A percentile compares a stretch with the other conserved stretches of the same genome.
phyloP scores from a whole-genome alignment of 2,888 invertebrate genomes.

The Podabrus alpinus region DNA sequence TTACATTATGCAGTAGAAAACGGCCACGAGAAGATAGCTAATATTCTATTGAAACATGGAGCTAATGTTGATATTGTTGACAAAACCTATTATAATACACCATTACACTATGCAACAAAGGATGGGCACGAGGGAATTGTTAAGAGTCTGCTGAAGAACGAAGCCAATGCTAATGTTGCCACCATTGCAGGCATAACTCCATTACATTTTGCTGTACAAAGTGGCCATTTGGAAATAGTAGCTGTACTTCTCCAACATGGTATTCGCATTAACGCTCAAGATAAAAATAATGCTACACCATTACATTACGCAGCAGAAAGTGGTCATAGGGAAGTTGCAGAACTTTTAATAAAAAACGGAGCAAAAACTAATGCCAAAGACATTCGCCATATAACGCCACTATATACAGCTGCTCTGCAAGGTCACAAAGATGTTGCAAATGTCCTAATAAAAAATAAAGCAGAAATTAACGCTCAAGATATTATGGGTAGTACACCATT shows the following conservation, averaged over 20 bases:
- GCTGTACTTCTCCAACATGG: background rate
- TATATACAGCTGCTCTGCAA: background rate
- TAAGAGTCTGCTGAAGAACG: background rate
- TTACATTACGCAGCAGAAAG: background rate
- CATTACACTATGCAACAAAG: background rate
- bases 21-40: background rate
- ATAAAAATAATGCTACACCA: background rate
- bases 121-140: background rate
- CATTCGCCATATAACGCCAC: background rate
- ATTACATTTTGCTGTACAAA: background rate
- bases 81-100: background rate
- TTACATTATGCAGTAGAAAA: background rate
- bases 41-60: background rate
- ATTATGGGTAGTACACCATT: background rate
- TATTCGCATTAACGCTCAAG: background rate
- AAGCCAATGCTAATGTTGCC: background rate
- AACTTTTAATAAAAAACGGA: background rate
- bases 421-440: background rate
- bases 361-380: background rate
- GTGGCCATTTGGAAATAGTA: background rate
- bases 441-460: background rate
- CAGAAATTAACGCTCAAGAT: background rate
- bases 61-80: background rate
- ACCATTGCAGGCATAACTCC: background rate
- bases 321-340: no score